Conservation (phyloP, 2,888 invertebrate genomes). For the Biston betularia region DNA sequence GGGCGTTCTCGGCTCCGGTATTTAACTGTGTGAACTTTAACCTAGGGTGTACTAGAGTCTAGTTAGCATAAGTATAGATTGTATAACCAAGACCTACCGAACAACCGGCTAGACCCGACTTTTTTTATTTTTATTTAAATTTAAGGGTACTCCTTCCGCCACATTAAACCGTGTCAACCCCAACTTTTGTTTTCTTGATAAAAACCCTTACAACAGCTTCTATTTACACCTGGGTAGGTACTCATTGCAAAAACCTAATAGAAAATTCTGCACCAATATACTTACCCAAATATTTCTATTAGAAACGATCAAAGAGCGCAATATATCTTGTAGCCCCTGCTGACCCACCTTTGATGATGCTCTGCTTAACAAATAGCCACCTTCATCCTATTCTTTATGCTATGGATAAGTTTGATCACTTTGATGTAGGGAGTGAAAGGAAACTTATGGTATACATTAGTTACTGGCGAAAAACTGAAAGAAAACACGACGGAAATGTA, state of each 20-base stretch:
- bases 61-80: too few relatives aligned
- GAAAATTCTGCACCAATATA: not conserved
- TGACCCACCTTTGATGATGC: conserved; percentile 34
- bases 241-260: not conserved
- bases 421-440: conserved; percentile 36
- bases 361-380: conserved; percentile 31
- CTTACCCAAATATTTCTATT: not conserved
- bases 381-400: conserved; percentile 26
- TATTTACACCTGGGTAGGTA: not conserved
- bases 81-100: too few relatives aligned
- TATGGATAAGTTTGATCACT: conserved; percentile 23
- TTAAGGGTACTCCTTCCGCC: too few relatives aligned
- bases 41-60: too few relatives aligned
- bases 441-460: conserved; percentile 33
- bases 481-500: not conserved
- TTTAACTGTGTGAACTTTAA: too few relatives aligned
- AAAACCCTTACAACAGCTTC: too few relatives aligned
- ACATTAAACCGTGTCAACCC: too few relatives aligned
- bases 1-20: too few relatives aligned
- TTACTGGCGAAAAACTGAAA: conserved; percentile 12
- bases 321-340: conserved; percentile 15
- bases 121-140: too few relatives aligned
- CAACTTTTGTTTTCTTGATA: too few relatives aligned
- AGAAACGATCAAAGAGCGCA: conserved; percentile 22
- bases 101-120: too few relatives aligned